Evolutionary conservation across 2,888 invertebrate species (phyloP).

Genomic region (Lepas anatifera): DNA sequence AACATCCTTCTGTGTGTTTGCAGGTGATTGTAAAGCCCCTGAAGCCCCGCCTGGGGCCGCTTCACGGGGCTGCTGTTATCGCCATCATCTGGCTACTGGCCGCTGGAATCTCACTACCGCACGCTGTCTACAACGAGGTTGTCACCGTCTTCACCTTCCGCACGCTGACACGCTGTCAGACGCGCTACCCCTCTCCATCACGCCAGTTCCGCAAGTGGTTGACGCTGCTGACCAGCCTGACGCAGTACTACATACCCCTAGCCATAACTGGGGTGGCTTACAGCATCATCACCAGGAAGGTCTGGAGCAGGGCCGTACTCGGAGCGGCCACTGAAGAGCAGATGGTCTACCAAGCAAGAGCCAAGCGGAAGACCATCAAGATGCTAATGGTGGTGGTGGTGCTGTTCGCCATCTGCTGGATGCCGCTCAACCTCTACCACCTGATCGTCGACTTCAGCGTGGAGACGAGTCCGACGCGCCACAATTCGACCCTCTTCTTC

Average conservation of each 20-base stretch:
- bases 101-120: slow-evolving; percentile 33
- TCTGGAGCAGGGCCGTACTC: slow-evolving; percentile 32
- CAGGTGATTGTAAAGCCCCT: slow-evolving; percentile 36
- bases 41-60: slow-evolving; percentile 33
- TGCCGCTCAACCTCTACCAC: slow-evolving; percentile 39
- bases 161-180: slow-evolving; percentile 31
- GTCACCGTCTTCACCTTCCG: slow-evolving; percentile 27
- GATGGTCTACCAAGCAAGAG: slow-evolving; percentile 31
- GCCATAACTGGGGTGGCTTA: slow-evolving; percentile 35
- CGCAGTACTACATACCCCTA: slow-evolving; percentile 37
- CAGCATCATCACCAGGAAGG: slow-evolving; percentile 23
- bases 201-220: slow-evolving; percentile 32
- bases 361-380: slow-evolving; percentile 37
- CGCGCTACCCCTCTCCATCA: slow-evolving; percentile 31
- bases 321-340: slow-evolving; percentile 36
- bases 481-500: slow-evolving; percentile 34
- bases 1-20: too few relatives aligned
- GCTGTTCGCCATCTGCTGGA: slow-evolving; percentile 37
- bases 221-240: slow-evolving; percentile 33
- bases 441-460: slow-evolving; percentile 33
- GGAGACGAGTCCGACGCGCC: slow-evolving; percentile 29
- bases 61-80: slow-evolving; percentile 32
- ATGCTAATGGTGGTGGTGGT: slow-evolving; percentile 37
- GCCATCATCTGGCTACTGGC: slow-evolving; percentile 33
- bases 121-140: slow-evolving; percentile 33